Base-by-base conservation (phyloP, 2,888 invertebrate genomes). In the Phragmatobia fuliginosa region DNA sequence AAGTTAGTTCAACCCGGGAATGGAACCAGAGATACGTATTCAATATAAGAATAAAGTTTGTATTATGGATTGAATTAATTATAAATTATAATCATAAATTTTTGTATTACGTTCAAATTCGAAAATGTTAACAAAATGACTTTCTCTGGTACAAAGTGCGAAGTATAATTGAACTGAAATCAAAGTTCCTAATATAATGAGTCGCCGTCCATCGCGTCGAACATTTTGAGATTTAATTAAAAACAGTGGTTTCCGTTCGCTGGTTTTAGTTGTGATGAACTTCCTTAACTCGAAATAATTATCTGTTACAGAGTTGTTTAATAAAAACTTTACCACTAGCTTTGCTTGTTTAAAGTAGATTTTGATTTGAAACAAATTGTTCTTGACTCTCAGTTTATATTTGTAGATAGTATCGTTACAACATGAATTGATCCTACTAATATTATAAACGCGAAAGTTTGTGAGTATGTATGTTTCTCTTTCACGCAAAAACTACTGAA, bases 201-300 rank as follows among this genome's bases (percentile, higher is more conserved):
- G 80, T 65, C 63, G 75, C 78, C 72, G 78, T 73, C 71, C 69
- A 73, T 63, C 75, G 68, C 68, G 73, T 63, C 75, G 67, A 77
- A 76, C 79, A 81, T 87, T 84, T 75, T 76, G 81, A 49, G 75
- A 83, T 85, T 85, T 85, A 85, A 86, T 88, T 88, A 84, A 85
- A 88, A 85, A 81, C 79, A 76, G 81, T 67, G 77, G 80, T 81
- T 81, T 79, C 75, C 76, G 75, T 78, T 72, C 73, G 67, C 21
- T 72, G 82, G 81, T 82, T 78, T 79, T 75, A 80, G 74, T 75
- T 71, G 62, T 49, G 72, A 64, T 62, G 61, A 65, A 66, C 58
- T 63, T 33, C 10, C 58, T 36, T 41, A n/a, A 49, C 32, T 16
- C 28, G n/a, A 31, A 63, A 60, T 68, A 56, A 66, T 68, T 58